Evolutionary conservation across 2,797 vertebrate genomes (phyloP).

Genomic region (Spheniscus humboldti): DNA sequence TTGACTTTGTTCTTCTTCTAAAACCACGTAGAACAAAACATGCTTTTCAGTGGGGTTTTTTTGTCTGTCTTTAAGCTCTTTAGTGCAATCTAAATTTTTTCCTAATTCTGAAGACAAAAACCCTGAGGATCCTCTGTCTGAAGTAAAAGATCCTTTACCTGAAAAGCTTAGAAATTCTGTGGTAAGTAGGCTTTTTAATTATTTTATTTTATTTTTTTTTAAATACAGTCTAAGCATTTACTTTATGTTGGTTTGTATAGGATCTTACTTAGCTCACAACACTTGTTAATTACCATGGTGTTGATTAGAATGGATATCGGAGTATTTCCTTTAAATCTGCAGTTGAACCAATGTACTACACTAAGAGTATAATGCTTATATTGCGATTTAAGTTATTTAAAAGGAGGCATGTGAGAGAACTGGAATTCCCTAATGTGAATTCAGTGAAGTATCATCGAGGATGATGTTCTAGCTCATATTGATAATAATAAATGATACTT

Average conservation of each 20-base stretch:
- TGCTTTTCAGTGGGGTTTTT: slow-evolving; percentile 10
- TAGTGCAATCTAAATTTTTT: slow-evolving; percentile 94
- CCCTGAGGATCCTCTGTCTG: slow-evolving; percentile 94
- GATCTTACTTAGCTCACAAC: not conserved
- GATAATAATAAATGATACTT: not conserved
- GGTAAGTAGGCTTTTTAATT: slow-evolving; percentile 75
- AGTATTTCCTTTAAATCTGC: not conserved
- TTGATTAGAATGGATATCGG: not conserved
- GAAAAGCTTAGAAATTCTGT: slow-evolving; percentile 95
- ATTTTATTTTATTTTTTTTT: not conserved
- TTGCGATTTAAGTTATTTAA: not conserved
- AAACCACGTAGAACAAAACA: not conserved
- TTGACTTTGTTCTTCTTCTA: not conserved
- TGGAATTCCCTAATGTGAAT: not conserved
- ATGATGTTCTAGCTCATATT: not conserved
- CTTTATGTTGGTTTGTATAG: not conserved
- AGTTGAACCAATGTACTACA: not conserved
- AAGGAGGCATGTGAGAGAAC: not conserved
- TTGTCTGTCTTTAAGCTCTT: slow-evolving; percentile 76
- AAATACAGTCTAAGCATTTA: not conserved
- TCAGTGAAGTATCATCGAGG: not conserved
- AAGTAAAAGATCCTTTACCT: slow-evolving; percentile 97
- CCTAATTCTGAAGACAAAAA: slow-evolving; percentile 94
- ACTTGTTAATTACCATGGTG: not conserved
- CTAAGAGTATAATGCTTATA: not conserved